Percentiles rank a stretch among this genome's conserved stretches.
Conservation (phyloP, 2,888 invertebrate species). For the Protonemura montana region DNA sequence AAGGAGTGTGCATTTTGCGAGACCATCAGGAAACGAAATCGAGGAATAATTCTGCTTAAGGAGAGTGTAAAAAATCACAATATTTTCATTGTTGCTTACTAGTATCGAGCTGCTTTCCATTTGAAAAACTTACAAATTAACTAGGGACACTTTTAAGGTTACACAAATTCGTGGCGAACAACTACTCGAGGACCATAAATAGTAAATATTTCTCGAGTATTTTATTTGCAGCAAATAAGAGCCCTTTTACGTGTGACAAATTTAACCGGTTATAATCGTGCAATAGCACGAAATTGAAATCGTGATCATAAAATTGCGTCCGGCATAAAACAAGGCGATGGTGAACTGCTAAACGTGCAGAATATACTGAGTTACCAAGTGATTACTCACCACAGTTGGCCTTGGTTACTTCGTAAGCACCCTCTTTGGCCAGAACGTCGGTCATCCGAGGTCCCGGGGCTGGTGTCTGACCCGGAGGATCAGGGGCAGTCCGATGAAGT, state of each 20-base stretch:
- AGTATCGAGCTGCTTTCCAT: no score
- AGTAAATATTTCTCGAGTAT: not conserved
- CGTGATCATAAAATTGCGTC: no score
- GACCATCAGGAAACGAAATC: not conserved
- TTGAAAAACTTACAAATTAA: not conserved
- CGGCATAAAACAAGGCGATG: not conserved
- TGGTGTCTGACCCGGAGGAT: conserved; percentile 52
- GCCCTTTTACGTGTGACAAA: not conserved
- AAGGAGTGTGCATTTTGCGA: not conserved
- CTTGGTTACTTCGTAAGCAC: conserved; percentile 69
- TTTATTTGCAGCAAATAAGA: not conserved
- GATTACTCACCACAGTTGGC: conserved; percentile 67
- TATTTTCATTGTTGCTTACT: no score
- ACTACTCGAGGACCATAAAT: not conserved
- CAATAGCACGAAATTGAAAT: no score
- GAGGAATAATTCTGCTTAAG: not conserved
- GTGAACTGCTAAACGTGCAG: not conserved
- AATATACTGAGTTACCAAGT: no score
- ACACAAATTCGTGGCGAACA: not conserved
- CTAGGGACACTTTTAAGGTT: not conserved
- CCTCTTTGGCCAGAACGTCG: conserved; percentile 66
- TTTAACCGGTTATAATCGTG: no score
- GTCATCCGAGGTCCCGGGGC: conserved; percentile 49
- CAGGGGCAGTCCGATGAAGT: conserved; percentile 55
- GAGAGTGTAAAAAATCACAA: no score